phyloP scores from a whole-genome alignment of 2,113 vertebrate species.

The Struthio camelus region DNA sequence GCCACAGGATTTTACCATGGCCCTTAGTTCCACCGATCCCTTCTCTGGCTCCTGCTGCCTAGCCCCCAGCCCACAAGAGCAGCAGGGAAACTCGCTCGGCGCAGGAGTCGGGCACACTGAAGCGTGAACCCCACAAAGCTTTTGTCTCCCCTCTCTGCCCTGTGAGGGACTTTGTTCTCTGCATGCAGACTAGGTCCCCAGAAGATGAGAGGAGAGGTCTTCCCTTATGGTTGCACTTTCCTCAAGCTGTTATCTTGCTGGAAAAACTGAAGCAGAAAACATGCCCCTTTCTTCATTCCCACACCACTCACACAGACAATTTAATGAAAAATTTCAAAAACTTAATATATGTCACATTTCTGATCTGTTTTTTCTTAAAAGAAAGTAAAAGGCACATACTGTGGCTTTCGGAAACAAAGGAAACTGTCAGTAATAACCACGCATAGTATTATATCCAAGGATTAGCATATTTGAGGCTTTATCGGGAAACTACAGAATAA shows the following conservation, averaged over 20 bases:
- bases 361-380: neutral
- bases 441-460: neutral
- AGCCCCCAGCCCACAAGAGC: neutral
- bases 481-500: conserved; percentile 14
- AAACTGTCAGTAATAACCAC: neutral
- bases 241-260: neutral
- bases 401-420: neutral
- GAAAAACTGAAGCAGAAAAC: conserved; percentile 4
- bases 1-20: neutral
- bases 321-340: neutral
- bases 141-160: neutral
- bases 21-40: neutral
- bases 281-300: neutral
- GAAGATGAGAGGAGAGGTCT: neutral
- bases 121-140: neutral
- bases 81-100: too few species aligned
- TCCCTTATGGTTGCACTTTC: neutral
- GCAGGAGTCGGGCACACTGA: neutral
- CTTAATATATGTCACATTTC: neutral
- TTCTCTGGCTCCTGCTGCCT: neutral
- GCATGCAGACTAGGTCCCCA: neutral
- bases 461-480: conserved; percentile 32
- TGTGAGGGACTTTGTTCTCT: neutral
- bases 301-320: neutral
- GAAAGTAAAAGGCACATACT: neutral